phyloP scores from a whole-genome alignment of 2,113 vertebrate species.

The Poeciliopsis occidentalis region DNA sequence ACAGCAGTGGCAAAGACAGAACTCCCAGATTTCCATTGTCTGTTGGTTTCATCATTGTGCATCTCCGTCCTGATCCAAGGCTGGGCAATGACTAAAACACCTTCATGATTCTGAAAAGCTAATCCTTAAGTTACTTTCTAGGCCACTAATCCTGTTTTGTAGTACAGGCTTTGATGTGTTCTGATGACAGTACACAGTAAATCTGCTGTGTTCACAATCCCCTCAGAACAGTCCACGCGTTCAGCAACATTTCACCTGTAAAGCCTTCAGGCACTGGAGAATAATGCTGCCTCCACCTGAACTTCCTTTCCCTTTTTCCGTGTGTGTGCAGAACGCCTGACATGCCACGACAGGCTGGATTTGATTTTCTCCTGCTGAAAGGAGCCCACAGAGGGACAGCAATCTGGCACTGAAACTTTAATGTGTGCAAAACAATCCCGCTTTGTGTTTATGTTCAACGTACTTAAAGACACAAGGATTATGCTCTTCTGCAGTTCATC shows the following conservation, averaged over 20 bases:
- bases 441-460: background rate
- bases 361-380: conserved; percentile 2
- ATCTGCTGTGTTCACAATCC: background rate
- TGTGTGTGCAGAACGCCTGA: background rate
- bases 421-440: background rate
- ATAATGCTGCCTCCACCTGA: background rate
- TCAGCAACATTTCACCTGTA: background rate
- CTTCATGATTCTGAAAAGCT: background rate
- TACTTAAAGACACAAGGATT: conserved; percentile 15
- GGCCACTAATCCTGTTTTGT: background rate
- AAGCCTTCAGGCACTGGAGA: background rate
- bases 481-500: conserved; percentile 18
- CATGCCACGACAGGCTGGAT: background rate
- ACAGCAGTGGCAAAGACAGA: too few relatives aligned
- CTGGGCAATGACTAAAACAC: background rate
- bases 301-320: background rate
- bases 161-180: background rate
- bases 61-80: too few relatives aligned
- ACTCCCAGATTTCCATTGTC: too few relatives aligned
- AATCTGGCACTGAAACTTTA: background rate
- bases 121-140: background rate
- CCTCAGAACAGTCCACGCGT: background rate
- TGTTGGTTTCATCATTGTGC: too few relatives aligned
- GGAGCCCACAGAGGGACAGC: background rate
- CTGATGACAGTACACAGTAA: background rate